Evolutionary conservation across 1,140 invertebrate species (phyloP).

Genomic region (Thaumetopoea pityocampa): DNA sequence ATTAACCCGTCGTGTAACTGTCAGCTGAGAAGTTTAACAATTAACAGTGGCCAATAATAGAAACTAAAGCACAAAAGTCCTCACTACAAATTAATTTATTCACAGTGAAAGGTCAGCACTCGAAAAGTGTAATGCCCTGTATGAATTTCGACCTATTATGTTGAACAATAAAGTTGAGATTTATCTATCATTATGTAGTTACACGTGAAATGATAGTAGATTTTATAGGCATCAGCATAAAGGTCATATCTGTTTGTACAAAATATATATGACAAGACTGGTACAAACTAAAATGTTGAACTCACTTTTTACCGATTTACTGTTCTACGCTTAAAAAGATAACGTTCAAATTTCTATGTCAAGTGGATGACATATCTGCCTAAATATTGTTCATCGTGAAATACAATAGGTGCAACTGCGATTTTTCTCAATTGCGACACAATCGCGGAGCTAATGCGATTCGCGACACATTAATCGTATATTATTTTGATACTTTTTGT

Average conservation of each 20-base stretch:
- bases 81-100: slow-evolving; percentile 67
- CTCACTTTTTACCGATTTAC: too few species aligned
- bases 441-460: slow-evolving; percentile 41
- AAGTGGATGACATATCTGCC: too few species aligned
- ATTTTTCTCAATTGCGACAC: slow-evolving; percentile 40
- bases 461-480: slow-evolving; percentile 36
- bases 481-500: slow-evolving; percentile 13
- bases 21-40: slow-evolving; percentile 53
- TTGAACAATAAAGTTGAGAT: slow-evolving; percentile 12
- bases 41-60: slow-evolving; percentile 57
- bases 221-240: slow-evolving; percentile 2
- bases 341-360: too few species aligned
- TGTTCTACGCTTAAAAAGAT: too few species aligned
- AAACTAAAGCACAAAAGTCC: slow-evolving; percentile 55
- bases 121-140: slow-evolving; percentile 28
- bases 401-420: slow-evolving; percentile 36
- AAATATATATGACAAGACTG: slow-evolving; percentile 3
- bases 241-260: slow-evolving; percentile 7
- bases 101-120: slow-evolving; percentile 50
- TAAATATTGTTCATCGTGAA: too few species aligned
- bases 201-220: background rate
- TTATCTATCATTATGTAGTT: background rate
- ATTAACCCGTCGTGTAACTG: slow-evolving; percentile 56
- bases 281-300: too few species aligned
- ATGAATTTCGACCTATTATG: slow-evolving; percentile 20